A percentile compares a stretch with the other conserved stretches of the same genome.
Conservation (phyloP, 2,113 vertebrate species). For the Gobio gobio region DNA sequence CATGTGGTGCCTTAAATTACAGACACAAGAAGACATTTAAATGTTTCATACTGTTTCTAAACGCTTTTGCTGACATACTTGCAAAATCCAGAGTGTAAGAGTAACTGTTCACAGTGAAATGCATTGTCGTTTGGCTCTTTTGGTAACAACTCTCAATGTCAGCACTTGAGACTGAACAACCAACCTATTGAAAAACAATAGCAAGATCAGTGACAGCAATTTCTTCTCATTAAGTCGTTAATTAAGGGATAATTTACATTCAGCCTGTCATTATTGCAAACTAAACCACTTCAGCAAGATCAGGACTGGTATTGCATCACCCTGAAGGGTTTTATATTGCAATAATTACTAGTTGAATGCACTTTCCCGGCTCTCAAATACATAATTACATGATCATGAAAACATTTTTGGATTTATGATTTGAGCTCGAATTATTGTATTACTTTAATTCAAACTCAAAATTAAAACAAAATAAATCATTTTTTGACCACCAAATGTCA, state of each 20-base stretch:
- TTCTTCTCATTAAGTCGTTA: neutral
- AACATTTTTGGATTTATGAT: neutral
- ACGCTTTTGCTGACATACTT: conserved; percentile 55
- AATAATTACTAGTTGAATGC: neutral
- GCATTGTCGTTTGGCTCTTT: conserved; percentile 48
- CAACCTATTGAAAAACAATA: neutral
- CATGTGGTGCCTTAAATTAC: neutral
- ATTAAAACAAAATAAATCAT: too few species aligned
- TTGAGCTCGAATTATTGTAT: too few species aligned
- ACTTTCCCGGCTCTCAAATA: neutral
- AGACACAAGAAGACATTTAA: neutral
- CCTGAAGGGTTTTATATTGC: neutral
- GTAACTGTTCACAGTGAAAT: conserved; percentile 50
- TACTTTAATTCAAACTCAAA: too few species aligned
- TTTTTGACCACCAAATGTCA: too few species aligned
- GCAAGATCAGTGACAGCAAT: neutral
- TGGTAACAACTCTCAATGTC: conserved; percentile 68
- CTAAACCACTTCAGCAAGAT: neutral
- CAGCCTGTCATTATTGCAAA: neutral
- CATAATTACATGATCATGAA: neutral
- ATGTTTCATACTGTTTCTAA: neutral
- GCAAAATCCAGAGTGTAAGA: conserved; percentile 65
- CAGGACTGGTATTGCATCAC: neutral
- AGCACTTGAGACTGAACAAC: conserved; percentile 59
- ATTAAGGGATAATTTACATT: neutral